Conservation (phyloP, 2,113 vertebrate species). For the Prunella himalayana region DNA sequence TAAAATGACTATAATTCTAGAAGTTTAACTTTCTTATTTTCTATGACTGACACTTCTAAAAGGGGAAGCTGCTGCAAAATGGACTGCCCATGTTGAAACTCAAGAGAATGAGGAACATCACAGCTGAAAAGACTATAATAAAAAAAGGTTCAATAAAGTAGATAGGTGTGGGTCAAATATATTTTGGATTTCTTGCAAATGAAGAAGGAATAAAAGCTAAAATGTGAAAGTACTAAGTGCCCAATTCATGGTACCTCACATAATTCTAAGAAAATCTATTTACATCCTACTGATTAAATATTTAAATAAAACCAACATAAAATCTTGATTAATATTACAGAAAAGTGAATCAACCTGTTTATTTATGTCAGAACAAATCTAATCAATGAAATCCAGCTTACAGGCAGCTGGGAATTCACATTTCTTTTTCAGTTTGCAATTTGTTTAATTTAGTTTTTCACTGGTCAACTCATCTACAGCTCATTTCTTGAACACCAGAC, state of each 20-base stretch:
- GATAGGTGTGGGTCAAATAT: neutral
- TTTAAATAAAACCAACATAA: neutral
- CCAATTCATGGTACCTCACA: neutral
- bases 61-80: neutral
- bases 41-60: neutral
- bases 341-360: neutral
- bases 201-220: neutral
- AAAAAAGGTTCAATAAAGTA: neutral
- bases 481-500: neutral
- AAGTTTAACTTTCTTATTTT: neutral
- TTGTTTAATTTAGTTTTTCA: neutral
- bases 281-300: neutral
- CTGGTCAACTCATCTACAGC: neutral
- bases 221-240: neutral
- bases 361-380: neutral
- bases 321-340: neutral
- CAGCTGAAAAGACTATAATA: neutral
- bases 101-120: neutral
- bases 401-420: neutral
- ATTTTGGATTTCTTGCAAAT: neutral
- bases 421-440: neutral
- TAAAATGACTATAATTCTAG: neutral
- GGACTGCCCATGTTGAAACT: neutral
- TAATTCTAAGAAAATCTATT: neutral
- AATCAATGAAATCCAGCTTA: neutral